Evolutionary conservation across 2,113 vertebrate species (phyloP), one percentile per base, ranked within the genome.

Genomic region (Gopherus evgoodei): DNA sequence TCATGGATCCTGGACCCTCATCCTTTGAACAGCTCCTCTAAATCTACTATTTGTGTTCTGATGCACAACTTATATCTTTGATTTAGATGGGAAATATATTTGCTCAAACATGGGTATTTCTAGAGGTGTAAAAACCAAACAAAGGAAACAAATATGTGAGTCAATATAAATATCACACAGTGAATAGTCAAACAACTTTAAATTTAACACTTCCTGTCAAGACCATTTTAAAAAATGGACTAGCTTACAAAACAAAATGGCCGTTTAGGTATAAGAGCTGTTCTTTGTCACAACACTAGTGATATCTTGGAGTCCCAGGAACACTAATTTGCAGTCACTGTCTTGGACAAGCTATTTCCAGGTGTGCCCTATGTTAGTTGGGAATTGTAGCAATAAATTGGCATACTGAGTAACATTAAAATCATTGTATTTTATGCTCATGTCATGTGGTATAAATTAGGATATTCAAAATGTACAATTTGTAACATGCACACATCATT

Each of bases 131-230:
- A 72, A 50, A 81, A 24, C 54, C 54, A 86, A 90, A 85, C 62
- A 75, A 95, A 95, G 27, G 44, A 90, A 93, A 93, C 62, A 95
- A 83, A 72, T 16, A 76, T 93, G 54, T 87, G 87, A 90, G 94
- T 92, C 87, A 52, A 95, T 95, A 56, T 96, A 94, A 89, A 96
- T 95, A 95, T 53, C 83, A 53, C 82, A 42, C 31, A 94, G 86
- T 94, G 95, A 88, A 96, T 95, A 96, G 56, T 90, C 94, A 89
- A 93, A 95, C 87, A 97, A 96, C 49, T 97, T 96, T 83, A 94
- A 93, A 95, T 84, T 90, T 95, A 96, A 90, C 69, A 84, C 72
- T 94, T 97, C 72, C 94, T 83, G 79, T 93, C 83, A 95, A 97
- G 82, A 78, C 90, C 92, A 65, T 95, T 97, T 97, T 95, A 91